Evolutionary conservation across 2,113 vertebrate species (phyloP), one percentile per base, ranked within the genome.

Genomic region (Myxocyprinus asiaticus): DNA sequence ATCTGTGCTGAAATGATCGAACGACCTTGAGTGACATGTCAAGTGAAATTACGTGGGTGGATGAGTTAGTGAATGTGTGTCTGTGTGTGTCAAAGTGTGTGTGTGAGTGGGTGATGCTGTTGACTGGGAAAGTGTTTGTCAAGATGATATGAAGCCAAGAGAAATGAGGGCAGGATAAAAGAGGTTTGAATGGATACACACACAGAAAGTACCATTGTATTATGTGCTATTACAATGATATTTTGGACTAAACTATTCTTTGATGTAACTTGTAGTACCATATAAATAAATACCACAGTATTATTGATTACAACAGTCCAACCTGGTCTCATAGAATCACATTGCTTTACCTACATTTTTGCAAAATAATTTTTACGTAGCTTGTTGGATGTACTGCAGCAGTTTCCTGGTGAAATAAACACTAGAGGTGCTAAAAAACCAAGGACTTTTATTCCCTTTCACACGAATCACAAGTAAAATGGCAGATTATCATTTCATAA

Each of bases 1-100:
- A 84, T 80, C 84, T 76, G 84, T 76, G 84, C 83, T 82, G 83
- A 84, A 89, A 86, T 91, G 89, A 91, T 89, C 85, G 86, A 87
- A 87, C 84, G 88, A 91, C 92, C 90, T 92, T 92, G 90, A 92
- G 88, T 89, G 86, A 84, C 87, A 87, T 90, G 90, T 92, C 92
- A 91, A 91, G 88, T 89, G 89, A 90, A 88, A 87, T 91, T 90
- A 88, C 61, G 88, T 89, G 89, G 87, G 89, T 89, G 87, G 86
- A 78, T 86, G 42, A 51, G 58, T 43, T 43, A 17, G 7, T 75
- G n/a, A 51, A n/a, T 15, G 17, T 66, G 51, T 67, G 64, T 63
- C 14, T n/a, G 71, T 65, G 58, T 67, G 64, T 61, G 70, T 53
- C n/a, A n/a, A 22, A 1, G 22, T 33, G 22, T 33, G 45, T 53